Evolutionary conservation across 2,113 vertebrate species (phyloP).

Genomic region (Chrysochloris asiatica): DNA sequence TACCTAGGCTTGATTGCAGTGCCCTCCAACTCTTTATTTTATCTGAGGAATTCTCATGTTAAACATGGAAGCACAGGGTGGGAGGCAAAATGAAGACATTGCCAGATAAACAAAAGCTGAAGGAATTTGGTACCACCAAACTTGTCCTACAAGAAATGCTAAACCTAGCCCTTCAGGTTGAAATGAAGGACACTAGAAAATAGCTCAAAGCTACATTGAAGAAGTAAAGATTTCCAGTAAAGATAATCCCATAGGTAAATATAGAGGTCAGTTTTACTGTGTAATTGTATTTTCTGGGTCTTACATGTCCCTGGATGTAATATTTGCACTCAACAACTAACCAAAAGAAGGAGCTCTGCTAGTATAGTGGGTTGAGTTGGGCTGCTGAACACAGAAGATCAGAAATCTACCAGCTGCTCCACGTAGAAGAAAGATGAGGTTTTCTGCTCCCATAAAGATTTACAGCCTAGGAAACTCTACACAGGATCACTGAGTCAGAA

Average conservation of each 20-base stretch:
- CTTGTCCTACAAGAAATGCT: background rate
- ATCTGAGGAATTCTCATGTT: too few species aligned
- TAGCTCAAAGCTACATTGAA: background rate
- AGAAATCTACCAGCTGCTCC: too few species aligned
- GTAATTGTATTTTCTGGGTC: background rate
- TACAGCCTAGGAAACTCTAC: too few species aligned
- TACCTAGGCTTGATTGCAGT: background rate
- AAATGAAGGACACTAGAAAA: background rate
- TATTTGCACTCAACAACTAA: background rate
- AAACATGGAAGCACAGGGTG: background rate
- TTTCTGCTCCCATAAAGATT: too few species aligned
- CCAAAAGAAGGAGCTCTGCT: background rate
- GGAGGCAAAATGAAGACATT: background rate
- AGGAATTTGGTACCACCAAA: background rate
- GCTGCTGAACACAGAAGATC: too few species aligned
- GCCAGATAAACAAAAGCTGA: background rate
- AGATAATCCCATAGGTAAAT: background rate
- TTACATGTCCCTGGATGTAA: background rate
- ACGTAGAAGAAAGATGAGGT: too few species aligned
- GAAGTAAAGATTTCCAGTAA: too few species aligned
- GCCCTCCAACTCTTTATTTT: background rate
- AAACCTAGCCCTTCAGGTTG: background rate
- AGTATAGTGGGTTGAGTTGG: too few species aligned
- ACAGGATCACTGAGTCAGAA: background rate
- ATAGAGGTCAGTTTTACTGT: background rate